Conservation (phyloP, 2,797 vertebrate species). For the Hipposideros larvatus region DNA sequence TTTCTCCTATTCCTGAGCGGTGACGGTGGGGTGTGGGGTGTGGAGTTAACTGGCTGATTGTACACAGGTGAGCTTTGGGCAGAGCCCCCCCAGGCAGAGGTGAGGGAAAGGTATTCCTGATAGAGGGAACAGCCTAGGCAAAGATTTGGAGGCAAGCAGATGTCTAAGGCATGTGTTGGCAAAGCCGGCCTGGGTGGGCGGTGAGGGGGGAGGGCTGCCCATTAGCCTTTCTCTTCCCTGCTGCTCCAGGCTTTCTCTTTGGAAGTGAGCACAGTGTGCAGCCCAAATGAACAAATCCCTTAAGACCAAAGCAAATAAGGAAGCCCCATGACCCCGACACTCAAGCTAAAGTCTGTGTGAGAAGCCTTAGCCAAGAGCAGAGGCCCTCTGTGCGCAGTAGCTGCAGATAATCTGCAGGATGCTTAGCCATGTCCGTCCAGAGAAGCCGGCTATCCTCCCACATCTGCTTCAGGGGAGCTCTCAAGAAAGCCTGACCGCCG, state of each 20-base stretch:
- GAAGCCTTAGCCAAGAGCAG: background rate
- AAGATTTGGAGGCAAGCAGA: background rate
- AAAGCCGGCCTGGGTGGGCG: background rate
- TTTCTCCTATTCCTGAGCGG: background rate
- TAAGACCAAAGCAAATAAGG: constrained; percentile 7
- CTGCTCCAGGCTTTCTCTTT: background rate
- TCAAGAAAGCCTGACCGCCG: background rate
- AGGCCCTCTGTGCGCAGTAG: background rate
- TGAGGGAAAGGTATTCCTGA: background rate
- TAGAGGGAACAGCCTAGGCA: background rate
- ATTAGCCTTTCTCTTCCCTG: background rate
- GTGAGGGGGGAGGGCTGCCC: background rate
- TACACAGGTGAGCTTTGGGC: background rate
- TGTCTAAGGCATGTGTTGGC: background rate
- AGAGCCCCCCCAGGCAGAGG: background rate
- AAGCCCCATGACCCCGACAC: background rate
- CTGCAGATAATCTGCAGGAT: background rate
- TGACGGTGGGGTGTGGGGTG: too few species aligned
- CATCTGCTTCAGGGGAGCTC: background rate
- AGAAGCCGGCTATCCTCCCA: background rate
- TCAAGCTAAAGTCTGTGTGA: background rate
- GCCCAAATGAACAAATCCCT: background rate
- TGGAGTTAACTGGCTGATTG: background rate
- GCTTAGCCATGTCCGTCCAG: fast-evolving
- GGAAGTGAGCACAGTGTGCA: background rate